Percentiles rank a stretch among this genome's conserved stretches.
phyloP scores from a whole-genome alignment of 1,140 invertebrate genomes.

The Pomacea maculata region DNA sequence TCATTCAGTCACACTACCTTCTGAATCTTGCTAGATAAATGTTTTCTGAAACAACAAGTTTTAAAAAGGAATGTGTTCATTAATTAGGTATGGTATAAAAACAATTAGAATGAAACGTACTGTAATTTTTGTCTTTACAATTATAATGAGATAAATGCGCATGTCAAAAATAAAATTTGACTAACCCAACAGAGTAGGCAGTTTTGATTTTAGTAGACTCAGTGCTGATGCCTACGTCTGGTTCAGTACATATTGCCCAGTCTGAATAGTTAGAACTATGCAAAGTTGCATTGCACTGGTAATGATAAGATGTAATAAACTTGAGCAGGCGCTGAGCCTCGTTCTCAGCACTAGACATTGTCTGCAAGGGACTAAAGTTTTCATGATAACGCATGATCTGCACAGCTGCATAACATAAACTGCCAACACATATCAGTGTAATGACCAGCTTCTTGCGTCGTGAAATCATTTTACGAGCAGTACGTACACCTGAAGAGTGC shows the following conservation, averaged over 20 bases:
- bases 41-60: too few relatives aligned
- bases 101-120: too few relatives aligned
- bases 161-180: not conserved
- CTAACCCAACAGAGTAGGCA: constrained; percentile 59
- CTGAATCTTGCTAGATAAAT: too few relatives aligned
- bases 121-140: too few relatives aligned
- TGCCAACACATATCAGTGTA: not conserved
- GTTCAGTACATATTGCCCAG: constrained; percentile 56
- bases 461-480: constrained; percentile 2
- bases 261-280: constrained; percentile 48
- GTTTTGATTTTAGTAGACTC: constrained; percentile 44
- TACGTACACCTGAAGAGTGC: not conserved
- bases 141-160: too few relatives aligned
- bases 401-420: constrained; percentile 30
- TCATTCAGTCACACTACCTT: too few relatives aligned
- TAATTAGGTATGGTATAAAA: too few relatives aligned
- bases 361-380: constrained; percentile 54
- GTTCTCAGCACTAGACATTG: constrained; percentile 56
- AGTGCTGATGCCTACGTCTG: constrained; percentile 47
- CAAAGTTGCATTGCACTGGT: constrained; percentile 56
- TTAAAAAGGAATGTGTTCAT: too few relatives aligned
- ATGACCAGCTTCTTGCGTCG: constrained; percentile 14
- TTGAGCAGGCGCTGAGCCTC: constrained; percentile 57
- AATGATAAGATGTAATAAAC: constrained; percentile 58
- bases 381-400: constrained; percentile 55